Conservation (phyloP, 2,113 vertebrate genomes). For the Esox niger region DNA sequence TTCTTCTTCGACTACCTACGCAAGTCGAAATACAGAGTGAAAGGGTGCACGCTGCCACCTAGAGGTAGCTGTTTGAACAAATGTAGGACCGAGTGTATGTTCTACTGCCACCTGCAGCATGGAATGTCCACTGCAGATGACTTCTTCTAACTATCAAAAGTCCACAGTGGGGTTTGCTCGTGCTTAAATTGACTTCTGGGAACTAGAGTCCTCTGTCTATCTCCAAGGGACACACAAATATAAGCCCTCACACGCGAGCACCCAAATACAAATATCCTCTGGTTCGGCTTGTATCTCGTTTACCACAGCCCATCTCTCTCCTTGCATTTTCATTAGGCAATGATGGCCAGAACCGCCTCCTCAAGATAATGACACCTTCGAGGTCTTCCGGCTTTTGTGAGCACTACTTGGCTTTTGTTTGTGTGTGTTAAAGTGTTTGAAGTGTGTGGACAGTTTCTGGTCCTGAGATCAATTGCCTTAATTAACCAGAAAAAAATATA, state of each 20-base stretch:
- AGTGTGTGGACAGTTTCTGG: conserved; percentile 19
- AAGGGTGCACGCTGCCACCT: too few relatives aligned
- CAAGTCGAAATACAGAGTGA: too few relatives aligned
- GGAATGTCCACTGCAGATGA: too few relatives aligned
- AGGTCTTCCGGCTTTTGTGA: conserved; percentile 43
- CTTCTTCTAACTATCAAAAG: too few relatives aligned
- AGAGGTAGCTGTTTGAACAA: too few relatives aligned
- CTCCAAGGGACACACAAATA: conserved; percentile 16
- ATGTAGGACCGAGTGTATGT: too few relatives aligned
- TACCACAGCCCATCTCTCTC: conserved; percentile 26
- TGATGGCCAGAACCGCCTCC: conserved; percentile 65
- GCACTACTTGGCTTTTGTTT: conserved; percentile 17
- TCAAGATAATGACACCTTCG: conserved; percentile 57
- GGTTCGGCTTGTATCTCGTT: conserved; percentile 23
- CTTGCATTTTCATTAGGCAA: conserved; percentile 63
- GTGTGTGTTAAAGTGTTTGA: neutral
- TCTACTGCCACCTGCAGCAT: too few relatives aligned
- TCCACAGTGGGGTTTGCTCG: too few relatives aligned
- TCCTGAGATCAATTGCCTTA: conserved; percentile 19
- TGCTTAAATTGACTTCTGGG: too few relatives aligned
- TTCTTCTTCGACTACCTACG: too few relatives aligned
- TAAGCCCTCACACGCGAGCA: conserved; percentile 13
- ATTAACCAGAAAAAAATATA: neutral
- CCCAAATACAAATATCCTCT: too few relatives aligned
- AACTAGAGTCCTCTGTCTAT: too few relatives aligned